Evolutionary conservation across 1,140 invertebrate genomes (phyloP).

Genomic region (Philotrypesis tridentata): DNA sequence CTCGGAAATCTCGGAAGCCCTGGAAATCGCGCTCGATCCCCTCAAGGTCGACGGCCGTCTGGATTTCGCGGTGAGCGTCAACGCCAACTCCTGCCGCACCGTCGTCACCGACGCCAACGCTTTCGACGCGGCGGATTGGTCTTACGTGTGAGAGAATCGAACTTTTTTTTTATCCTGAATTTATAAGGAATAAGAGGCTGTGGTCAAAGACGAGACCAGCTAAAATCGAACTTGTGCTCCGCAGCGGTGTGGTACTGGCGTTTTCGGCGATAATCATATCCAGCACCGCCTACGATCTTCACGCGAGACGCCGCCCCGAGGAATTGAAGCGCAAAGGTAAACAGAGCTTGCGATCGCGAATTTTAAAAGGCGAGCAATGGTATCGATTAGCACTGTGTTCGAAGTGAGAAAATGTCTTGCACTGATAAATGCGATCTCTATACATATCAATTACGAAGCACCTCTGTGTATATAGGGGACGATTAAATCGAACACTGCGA

Average conservation of each 20-base stretch:
- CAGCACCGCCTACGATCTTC: conserved; percentile 61
- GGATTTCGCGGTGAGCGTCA: conserved; percentile 56
- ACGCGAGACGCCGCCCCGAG: conserved; percentile 21
- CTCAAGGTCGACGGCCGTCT: conserved; percentile 58
- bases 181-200: too few relatives aligned
- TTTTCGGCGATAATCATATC: conserved; percentile 54
- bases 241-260: conserved; percentile 37
- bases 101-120: conserved; percentile 36
- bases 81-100: conserved; percentile 57
- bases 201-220: neutral
- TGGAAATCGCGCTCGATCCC: conserved; percentile 58
- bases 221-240: neutral
- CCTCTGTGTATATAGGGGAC: too few relatives aligned
- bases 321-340: conserved; percentile 42
- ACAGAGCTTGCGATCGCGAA: conserved; percentile 18
- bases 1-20: conserved; percentile 54
- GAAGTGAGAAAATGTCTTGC: conserved; percentile 24
- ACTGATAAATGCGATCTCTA: conserved; percentile 18
- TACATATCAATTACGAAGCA: conserved; percentile 29
- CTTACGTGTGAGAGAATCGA: conserved; percentile 63
- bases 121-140: conserved; percentile 57
- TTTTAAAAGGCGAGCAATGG: conserved; percentile 14
- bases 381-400: conserved; percentile 33
- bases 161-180: neutral
- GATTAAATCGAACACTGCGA: too few relatives aligned